A percentile compares a stretch with the other conserved stretches of the same genome.
These are phyloP conservation scores for Tachysurus fulvidraco DNA, from an alignment of 2,113 vertebrate genomes.

Conservation along the genomic window DNA sequence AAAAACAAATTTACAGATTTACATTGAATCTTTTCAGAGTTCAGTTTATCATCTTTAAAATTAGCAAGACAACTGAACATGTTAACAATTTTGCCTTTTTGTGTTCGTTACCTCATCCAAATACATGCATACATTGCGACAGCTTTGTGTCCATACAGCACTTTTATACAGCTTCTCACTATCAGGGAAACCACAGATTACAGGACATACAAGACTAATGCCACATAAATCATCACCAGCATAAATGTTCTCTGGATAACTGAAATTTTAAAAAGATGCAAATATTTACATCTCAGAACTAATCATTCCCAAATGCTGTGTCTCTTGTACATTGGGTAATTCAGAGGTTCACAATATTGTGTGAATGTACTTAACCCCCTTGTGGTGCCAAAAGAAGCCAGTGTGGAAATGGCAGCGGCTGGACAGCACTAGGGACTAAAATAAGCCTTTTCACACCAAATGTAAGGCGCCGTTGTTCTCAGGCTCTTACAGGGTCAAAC, in stretches of 20 bases:
- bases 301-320: background rate
- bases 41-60: background rate
- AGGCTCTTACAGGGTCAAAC: constrained; percentile 15
- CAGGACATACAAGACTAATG: background rate
- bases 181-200: background rate
- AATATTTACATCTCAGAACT: background rate
- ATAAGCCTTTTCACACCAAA: background rate
- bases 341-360: constrained; percentile 18
- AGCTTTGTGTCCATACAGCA: background rate
- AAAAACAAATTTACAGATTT: background rate
- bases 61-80: background rate
- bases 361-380: constrained; percentile 14
- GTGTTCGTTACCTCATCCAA: background rate
- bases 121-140: background rate
- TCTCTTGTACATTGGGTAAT: background rate
- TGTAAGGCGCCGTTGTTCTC: constrained; percentile 7
- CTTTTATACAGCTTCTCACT: background rate
- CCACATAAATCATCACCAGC: background rate
- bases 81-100: background rate
- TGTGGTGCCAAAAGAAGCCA: background rate
- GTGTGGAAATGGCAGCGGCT: background rate
- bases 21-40: background rate
- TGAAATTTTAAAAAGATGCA: background rate
- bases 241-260: background rate
- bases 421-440: background rate